Percentiles rank a stretch among this genome's conserved stretches.
Conservation (phyloP, 1,140 invertebrate species). For the Leptinotarsa undecemlineata region DNA sequence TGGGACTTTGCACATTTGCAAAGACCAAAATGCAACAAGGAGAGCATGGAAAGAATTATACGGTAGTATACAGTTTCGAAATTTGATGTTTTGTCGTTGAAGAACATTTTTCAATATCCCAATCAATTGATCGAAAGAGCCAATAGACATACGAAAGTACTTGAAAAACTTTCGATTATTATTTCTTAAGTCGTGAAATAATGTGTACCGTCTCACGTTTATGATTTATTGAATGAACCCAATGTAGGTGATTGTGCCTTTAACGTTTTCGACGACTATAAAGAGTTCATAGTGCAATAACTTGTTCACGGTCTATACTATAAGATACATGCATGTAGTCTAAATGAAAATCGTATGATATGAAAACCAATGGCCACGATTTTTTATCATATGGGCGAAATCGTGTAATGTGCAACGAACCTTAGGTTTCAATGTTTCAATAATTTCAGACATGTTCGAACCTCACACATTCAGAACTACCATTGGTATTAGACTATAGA, state of each 20-base stretch:
- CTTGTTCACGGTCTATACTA: background rate
- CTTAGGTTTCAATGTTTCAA: too few relatives aligned
- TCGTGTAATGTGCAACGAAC: background rate
- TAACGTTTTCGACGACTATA: constrained; percentile 11
- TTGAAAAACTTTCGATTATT: constrained; percentile 19
- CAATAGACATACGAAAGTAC: constrained; percentile 18
- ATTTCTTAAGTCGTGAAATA: constrained; percentile 18
- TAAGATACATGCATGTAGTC: background rate
- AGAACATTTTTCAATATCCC: background rate
- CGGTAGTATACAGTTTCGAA: background rate
- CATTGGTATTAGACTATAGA: too few relatives aligned
- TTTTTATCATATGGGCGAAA: background rate
- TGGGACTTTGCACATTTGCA: too few relatives aligned
- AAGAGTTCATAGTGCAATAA: constrained; percentile 14
- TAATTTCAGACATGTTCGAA: too few relatives aligned
- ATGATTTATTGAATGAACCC: constrained; percentile 1
- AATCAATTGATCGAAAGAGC: background rate
- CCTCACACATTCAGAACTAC: too few relatives aligned
- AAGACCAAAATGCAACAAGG: too few relatives aligned
- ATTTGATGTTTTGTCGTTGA: background rate
- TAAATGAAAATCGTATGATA: background rate
- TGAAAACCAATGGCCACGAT: background rate
- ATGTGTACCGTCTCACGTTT: constrained; percentile 16
- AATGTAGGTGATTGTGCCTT: background rate
- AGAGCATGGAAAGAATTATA: too few relatives aligned